A percentile compares a stretch with the other conserved stretches of the same genome.
Conservation (phyloP, 2,888 invertebrate species). For the Eupithecia centaureata region DNA sequence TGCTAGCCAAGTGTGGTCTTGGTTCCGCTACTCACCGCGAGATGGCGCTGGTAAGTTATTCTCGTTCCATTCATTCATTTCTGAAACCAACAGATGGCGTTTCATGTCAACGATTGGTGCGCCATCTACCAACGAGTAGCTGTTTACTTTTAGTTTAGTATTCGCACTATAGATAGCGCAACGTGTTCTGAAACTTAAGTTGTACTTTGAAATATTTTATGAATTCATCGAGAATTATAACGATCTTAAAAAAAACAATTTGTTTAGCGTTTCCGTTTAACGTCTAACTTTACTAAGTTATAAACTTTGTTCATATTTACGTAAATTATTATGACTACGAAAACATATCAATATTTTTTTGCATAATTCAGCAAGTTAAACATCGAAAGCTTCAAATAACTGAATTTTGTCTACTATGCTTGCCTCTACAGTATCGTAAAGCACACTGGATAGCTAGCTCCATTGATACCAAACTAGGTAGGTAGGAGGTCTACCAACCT, state of each 20-base stretch:
- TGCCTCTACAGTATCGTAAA: not conserved
- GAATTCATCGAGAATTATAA: not conserved
- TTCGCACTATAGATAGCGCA: slow-evolving; percentile 56
- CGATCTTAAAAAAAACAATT: no score
- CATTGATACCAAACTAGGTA: slow-evolving; percentile 15
- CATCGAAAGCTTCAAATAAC: not conserved
- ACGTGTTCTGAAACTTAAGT: slow-evolving; percentile 22
- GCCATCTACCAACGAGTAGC: slow-evolving; percentile 64
- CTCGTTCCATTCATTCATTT: slow-evolving; percentile 6
- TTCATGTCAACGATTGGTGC: slow-evolving; percentile 11
- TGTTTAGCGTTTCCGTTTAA: no score
- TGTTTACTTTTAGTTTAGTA: slow-evolving; percentile 30
- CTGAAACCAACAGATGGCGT: slow-evolving; percentile 26
- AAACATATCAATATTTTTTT: no score
- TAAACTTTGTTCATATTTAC: not conserved
- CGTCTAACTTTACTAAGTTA: not conserved
- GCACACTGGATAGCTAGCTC: not conserved
- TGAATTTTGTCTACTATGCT: not conserved
- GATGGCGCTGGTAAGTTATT: slow-evolving; percentile 70
- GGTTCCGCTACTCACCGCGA: slow-evolving; percentile 64
- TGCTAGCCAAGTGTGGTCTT: slow-evolving; percentile 61
- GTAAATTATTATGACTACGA: not conserved
- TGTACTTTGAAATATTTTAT: not conserved
- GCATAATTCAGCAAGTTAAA: no score
- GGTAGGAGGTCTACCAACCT: slow-evolving; percentile 3